Conservation (phyloP, 2,113 vertebrate species). For the Microcebus griseorufus region DNA sequence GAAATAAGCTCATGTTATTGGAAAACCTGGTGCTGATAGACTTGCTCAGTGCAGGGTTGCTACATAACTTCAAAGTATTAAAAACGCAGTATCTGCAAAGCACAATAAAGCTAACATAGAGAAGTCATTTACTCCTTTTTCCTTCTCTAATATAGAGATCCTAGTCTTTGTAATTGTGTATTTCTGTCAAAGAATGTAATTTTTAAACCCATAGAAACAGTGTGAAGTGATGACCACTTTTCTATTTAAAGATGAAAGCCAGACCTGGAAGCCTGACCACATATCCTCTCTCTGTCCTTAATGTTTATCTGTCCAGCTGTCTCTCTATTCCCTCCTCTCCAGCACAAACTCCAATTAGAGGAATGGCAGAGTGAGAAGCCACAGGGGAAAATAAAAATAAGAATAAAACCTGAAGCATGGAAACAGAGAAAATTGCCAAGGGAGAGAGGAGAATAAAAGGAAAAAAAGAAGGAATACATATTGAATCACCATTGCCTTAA, state of each 20-base stretch:
- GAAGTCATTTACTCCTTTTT: not conserved
- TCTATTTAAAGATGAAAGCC: not conserved
- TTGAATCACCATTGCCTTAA: not conserved
- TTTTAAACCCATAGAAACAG: not conserved
- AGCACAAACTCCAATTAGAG: not conserved
- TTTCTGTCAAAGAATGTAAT: not conserved
- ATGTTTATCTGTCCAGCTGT: not conserved
- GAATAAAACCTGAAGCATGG: not conserved
- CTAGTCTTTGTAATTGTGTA: not conserved
- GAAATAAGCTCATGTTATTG: not conserved
- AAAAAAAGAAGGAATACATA: not conserved
- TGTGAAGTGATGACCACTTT: not conserved
- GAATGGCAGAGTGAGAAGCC: not conserved
- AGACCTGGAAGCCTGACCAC: rapidly evolving
- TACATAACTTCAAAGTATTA: not conserved
- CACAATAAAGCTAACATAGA: not conserved
- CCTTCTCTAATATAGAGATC: not conserved
- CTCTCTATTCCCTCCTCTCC: not conserved
- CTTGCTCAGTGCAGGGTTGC: not conserved
- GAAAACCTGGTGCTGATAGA: not conserved
- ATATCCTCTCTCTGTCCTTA: not conserved
- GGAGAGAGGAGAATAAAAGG: not conserved
- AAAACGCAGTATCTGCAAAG: not conserved
- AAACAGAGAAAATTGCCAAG: not conserved
- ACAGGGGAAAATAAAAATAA: not conserved